Percentiles rank a stretch among this genome's conserved stretches.
phyloP scores from a whole-genome alignment of 2,797 vertebrate species.

The Dicrostonyx torquatus region DNA sequence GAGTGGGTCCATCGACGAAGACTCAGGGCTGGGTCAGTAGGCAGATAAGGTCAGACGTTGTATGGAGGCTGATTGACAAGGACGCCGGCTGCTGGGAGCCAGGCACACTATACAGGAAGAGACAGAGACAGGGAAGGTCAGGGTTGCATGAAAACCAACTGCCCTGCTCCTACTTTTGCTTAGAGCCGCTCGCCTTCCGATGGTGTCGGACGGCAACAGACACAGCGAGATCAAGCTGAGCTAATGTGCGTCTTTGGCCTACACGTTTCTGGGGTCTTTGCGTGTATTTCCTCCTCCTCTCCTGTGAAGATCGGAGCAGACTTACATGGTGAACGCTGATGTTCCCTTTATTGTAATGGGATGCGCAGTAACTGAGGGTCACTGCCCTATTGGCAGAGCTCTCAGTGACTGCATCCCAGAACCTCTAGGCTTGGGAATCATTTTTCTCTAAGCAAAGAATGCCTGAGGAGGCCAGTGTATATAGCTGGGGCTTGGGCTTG shows the following conservation, averaged over 20 bases:
- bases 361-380: not conserved
- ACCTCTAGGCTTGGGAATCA: accelerated
- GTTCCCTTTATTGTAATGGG: accelerated
- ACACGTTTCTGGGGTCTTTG: not conserved
- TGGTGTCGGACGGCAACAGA: not conserved
- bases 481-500: not conserved
- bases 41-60: not conserved
- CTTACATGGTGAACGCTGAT: accelerated
- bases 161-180: not conserved
- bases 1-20: not conserved
- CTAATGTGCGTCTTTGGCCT: accelerated
- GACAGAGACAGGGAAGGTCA: not conserved
- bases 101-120: not conserved
- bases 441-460: not conserved
- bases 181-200: not conserved
- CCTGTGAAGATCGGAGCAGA: not conserved
- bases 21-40: not conserved
- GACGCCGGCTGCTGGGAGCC: not conserved
- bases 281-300: no score
- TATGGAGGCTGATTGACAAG: accelerated
- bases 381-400: not conserved
- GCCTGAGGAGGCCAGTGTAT: not conserved
- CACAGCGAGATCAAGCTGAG: accelerated
- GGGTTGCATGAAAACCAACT: not conserved
- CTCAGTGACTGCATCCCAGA: not conserved